phyloP scores from a whole-genome alignment of 2,888 invertebrate genomes.

The Diadegma fenestrale region DNA sequence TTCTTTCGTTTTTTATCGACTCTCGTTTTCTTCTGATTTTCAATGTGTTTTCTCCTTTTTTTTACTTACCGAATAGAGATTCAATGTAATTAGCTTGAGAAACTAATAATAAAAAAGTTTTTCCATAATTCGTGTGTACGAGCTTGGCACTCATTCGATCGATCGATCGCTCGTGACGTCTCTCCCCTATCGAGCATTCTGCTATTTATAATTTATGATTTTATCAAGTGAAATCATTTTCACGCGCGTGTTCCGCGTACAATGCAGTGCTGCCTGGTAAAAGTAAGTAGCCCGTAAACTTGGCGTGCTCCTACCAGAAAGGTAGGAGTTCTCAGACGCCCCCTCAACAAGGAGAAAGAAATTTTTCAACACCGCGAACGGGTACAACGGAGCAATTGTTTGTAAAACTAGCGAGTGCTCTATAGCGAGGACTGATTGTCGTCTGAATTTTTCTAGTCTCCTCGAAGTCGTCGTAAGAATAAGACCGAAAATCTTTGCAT shows the following conservation, averaged over 20 bases:
- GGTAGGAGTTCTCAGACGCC: conserved; percentile 72
- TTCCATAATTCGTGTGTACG: conserved; percentile 23
- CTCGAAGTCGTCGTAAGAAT: conserved; percentile 45
- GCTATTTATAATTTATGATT: not conserved
- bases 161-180: conserved; percentile 1
- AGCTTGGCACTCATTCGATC: not conserved
- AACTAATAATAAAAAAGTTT: conserved; percentile 53
- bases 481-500: conserved; percentile 47
- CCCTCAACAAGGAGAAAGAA: conserved; percentile 78
- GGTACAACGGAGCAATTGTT: conserved; percentile 6
- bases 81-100: conserved; percentile 62
- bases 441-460: conserved; percentile 69
- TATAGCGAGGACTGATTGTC: conserved; percentile 40
- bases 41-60: conserved; percentile 50
- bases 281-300: conserved; percentile 82
- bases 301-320: conserved; percentile 76
- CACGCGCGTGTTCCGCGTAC: conserved; percentile 61
- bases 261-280: conserved; percentile 49
- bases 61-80: conserved; percentile 53
- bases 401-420: conserved; percentile 33
- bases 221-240: conserved; percentile 27
- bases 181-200: not conserved
- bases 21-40: conserved; percentile 39
- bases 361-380: conserved; percentile 71
- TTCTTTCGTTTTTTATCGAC: conserved; percentile 11